phyloP scores from a whole-genome alignment of 2,797 vertebrate genomes.

The Triplophysa bombifrons region DNA sequence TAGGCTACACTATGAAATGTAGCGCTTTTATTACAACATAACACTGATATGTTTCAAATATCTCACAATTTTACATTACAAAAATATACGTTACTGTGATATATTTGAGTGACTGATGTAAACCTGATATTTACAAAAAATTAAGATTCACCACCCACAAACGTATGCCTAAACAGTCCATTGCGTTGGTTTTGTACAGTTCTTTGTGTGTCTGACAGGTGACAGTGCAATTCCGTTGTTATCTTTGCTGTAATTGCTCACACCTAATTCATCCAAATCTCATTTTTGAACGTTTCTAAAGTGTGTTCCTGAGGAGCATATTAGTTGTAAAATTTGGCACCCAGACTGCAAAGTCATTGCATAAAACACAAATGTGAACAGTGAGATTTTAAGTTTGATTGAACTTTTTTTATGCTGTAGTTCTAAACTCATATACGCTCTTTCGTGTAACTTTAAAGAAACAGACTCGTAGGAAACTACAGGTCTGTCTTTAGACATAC shows the following conservation, averaged over 20 bases:
- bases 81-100: slow-evolving; percentile 52
- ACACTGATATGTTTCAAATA: slow-evolving; percentile 32
- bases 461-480: background rate
- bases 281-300: background rate
- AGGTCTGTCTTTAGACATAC: background rate
- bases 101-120: slow-evolving; percentile 26
- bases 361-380: slow-evolving; percentile 19
- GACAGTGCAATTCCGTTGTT: background rate
- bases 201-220: background rate
- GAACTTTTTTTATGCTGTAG: background rate
- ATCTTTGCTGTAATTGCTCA: background rate
- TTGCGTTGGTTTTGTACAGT: background rate
- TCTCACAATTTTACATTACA: slow-evolving; percentile 54
- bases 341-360: background rate
- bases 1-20: slow-evolving; percentile 7
- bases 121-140: slow-evolving; percentile 2
- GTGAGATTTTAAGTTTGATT: slow-evolving; percentile 1
- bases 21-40: too few relatives aligned
- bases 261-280: background rate
- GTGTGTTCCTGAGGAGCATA: slow-evolving; percentile 33
- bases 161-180: background rate
- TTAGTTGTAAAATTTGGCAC: background rate
- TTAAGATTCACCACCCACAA: background rate
- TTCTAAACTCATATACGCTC: background rate
- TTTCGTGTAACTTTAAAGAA: background rate